phyloP scores from a whole-genome alignment of 2,113 vertebrate genomes.

The Brachypodius melanocephalos region DNA sequence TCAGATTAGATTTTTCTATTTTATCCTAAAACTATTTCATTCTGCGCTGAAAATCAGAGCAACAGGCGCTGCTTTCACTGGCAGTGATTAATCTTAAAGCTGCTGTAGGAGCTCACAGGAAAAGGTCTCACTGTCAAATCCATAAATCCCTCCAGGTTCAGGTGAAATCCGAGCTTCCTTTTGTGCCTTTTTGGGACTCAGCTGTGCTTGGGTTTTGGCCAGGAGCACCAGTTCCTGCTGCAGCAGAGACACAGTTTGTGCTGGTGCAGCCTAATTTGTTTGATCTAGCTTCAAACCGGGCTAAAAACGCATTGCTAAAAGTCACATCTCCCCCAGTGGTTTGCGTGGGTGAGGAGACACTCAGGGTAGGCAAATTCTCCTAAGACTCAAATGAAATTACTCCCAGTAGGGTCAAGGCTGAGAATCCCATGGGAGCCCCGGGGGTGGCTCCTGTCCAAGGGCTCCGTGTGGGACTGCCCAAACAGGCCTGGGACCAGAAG shows the following conservation, averaged over 20 bases:
- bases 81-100: neutral
- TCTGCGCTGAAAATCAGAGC: neutral
- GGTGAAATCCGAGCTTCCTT: neutral
- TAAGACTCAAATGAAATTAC: neutral
- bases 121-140: neutral
- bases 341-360: conserved; percentile 49
- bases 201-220: neutral
- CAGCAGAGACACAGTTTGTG: neutral
- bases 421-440: neutral
- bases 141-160: neutral
- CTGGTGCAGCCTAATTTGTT: neutral
- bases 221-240: neutral
- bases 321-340: conserved; percentile 40
- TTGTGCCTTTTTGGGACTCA: neutral
- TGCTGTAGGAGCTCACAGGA: neutral
- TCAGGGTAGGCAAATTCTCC: conserved; percentile 33
- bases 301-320: conserved; percentile 19
- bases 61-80: neutral
- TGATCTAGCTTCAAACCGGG: conserved; percentile 32
- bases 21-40: neutral
- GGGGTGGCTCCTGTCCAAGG: neutral
- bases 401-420: neutral
- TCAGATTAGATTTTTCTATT: neutral
- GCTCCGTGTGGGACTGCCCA: neutral
- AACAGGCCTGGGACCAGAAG: neutral